Evolutionary conservation across 1,140 invertebrate species (phyloP).

Genomic region (Homalodisca vitripennis): DNA sequence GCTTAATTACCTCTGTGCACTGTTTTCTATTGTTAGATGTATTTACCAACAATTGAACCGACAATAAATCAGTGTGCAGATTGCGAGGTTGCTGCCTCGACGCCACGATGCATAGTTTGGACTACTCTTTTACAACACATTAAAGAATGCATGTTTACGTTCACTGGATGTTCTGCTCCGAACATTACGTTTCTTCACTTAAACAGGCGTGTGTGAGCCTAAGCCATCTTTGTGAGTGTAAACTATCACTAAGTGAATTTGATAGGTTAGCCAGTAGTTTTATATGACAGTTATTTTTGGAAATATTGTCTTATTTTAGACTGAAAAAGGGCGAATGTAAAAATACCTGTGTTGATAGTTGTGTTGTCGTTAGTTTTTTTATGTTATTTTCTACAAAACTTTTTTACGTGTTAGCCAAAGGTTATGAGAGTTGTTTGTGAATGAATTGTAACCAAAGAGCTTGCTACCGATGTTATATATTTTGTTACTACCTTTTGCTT

Average conservation of each 20-base stretch:
- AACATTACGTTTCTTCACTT: too few relatives aligned
- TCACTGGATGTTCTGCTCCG: too few relatives aligned
- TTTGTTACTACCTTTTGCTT: slow-evolving; percentile 20
- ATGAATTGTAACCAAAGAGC: slow-evolving; percentile 25
- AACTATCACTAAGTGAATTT: slow-evolving; percentile 13
- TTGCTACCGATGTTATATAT: slow-evolving; percentile 22
- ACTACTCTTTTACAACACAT: too few relatives aligned
- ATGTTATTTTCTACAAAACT: slow-evolving; percentile 21
- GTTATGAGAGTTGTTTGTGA: slow-evolving; percentile 20
- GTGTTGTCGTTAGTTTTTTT: background rate
- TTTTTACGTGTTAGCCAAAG: slow-evolving; percentile 18
- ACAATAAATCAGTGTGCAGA: slow-evolving; percentile 12
- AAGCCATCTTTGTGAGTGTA: background rate
- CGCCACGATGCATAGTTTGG: too few relatives aligned
- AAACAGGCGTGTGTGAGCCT: too few relatives aligned
- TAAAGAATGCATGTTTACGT: too few relatives aligned
- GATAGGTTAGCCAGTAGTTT: slow-evolving; percentile 23
- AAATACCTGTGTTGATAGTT: background rate
- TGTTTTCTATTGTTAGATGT: too few relatives aligned
- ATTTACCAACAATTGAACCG: background rate
- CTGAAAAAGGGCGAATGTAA: slow-evolving; percentile 7
- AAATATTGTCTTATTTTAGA: slow-evolving; percentile 21
- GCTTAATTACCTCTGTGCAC: too few relatives aligned
- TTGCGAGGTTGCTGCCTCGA: too few relatives aligned
- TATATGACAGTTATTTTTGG: slow-evolving; percentile 24